These are phyloP conservation scores for Pelosia muscerda DNA, from an alignment of 2,888 invertebrate genomes.

Conservation along the genomic window DNA sequence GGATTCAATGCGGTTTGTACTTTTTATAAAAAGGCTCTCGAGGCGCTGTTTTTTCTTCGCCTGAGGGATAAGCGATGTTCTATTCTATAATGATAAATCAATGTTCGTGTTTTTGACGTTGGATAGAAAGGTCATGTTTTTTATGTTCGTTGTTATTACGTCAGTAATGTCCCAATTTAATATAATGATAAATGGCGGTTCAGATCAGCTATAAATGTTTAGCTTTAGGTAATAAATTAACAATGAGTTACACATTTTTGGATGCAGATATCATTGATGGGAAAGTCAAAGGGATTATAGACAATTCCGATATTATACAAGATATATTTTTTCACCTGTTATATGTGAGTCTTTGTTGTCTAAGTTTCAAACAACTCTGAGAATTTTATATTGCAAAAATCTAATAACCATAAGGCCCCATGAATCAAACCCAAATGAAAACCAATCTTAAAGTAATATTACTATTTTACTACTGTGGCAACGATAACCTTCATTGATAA, in stretches of 20 bases:
- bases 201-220: background rate
- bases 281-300: background rate
- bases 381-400: too few relatives aligned
- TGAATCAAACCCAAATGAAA: too few relatives aligned
- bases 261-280: background rate
- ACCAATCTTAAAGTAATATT: too few relatives aligned
- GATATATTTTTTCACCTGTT: too few relatives aligned
- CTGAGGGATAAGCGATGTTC: conserved; percentile 9
- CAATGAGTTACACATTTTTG: too few relatives aligned
- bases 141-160: background rate
- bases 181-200: background rate
- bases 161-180: background rate
- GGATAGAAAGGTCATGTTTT: background rate
- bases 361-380: too few relatives aligned
- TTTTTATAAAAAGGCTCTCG: conserved; percentile 15
- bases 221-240: too few relatives aligned
- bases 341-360: too few relatives aligned
- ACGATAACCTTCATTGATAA: background rate
- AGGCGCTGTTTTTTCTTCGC: conserved; percentile 6
- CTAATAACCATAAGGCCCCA: too few relatives aligned
- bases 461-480: too few relatives aligned
- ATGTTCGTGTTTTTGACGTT: conserved; percentile 12
- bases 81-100: conserved; percentile 13
- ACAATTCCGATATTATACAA: too few relatives aligned
- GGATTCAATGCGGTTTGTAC: conserved; percentile 23